Evolutionary conservation across 2,888 invertebrate genomes (phyloP).

Genomic region (Athrips mouffetella): DNA sequence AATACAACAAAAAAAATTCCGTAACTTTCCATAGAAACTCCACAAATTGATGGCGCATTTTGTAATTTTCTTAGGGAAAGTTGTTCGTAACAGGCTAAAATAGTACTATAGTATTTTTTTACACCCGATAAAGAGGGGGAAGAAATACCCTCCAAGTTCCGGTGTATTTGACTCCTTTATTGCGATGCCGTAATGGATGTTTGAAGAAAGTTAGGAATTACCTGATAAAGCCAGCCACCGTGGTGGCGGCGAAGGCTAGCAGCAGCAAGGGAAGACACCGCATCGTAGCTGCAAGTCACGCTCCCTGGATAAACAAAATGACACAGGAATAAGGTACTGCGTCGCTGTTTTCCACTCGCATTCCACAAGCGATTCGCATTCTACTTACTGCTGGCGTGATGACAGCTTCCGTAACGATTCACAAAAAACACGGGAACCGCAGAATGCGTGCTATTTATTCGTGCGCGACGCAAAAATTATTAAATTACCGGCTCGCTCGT

Average conservation of each 20-base stretch:
- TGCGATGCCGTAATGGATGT: background rate
- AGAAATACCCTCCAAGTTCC: background rate
- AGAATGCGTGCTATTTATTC: constrained; percentile 15
- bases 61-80: too few relatives aligned
- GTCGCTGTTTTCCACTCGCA: background rate
- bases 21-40: too few relatives aligned
- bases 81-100: too few relatives aligned
- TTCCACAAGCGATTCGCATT: background rate
- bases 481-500: constrained; percentile 15
- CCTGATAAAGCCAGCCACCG: constrained; percentile 50
- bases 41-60: too few relatives aligned
- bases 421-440: constrained; percentile 5
- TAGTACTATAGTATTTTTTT: too few relatives aligned
- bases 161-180: background rate
- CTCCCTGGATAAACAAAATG: constrained; percentile 7
- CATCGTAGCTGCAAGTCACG: constrained; percentile 53
- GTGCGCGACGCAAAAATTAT: constrained; percentile 15
- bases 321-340: background rate
- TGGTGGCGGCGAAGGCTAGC: constrained; percentile 44
- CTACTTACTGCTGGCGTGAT: background rate
- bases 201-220: constrained; percentile 23
- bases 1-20: too few relatives aligned
- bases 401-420: constrained; percentile 14
- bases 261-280: constrained; percentile 42
- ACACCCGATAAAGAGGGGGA: too few relatives aligned